Evolutionary conservation across 2,113 vertebrate species (phyloP), one percentile per base, ranked within the genome.

Genomic region (Scortum barcoo): DNA sequence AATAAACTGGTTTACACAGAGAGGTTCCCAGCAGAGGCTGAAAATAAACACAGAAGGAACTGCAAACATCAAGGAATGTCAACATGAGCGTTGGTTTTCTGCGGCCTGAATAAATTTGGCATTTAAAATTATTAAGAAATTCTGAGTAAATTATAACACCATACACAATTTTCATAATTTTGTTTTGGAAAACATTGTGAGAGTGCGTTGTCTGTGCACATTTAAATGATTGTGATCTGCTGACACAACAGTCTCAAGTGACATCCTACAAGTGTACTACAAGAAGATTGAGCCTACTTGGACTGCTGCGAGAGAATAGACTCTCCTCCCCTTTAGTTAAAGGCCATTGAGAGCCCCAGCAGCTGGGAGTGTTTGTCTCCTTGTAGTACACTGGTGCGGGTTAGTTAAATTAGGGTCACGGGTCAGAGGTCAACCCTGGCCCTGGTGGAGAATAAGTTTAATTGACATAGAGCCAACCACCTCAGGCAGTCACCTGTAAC

Each of bases 331-430:
- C 80, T 91, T 79, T 13, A 76, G 72, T 86, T 80, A 65, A 50
- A 83, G 88, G 50, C 82, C 76, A 87, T 90, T 94, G 87, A 91
- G 88, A 80, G 70, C 76, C 78, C 81, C 71, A 67, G 90, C 92
- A 93, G 87, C 90, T 94, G 93, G 89, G 88, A 93, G 86, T 93
- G 91, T 91, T 89, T 93, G 90, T 87, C 89, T 83, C 81, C 83
- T 81, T 80, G 81, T 88, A 75, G 79, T 81, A 77, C 88, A 80
- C 86, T 76, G 79, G 72, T 83, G 79, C 74, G 80, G 86, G 91
- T 91, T 78, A 84, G 72, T 86, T 91, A 76, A 90, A 89, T 82
- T 48, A 78, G 89, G 91, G 76, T 86, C 80, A 88, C 56, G 69
- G 89, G 84, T 91, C 71, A 91, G 63, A 88, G 93, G 93, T 93